Conservation (phyloP, 2,797 vertebrate genomes). For the Silurus aristotelis region DNA sequence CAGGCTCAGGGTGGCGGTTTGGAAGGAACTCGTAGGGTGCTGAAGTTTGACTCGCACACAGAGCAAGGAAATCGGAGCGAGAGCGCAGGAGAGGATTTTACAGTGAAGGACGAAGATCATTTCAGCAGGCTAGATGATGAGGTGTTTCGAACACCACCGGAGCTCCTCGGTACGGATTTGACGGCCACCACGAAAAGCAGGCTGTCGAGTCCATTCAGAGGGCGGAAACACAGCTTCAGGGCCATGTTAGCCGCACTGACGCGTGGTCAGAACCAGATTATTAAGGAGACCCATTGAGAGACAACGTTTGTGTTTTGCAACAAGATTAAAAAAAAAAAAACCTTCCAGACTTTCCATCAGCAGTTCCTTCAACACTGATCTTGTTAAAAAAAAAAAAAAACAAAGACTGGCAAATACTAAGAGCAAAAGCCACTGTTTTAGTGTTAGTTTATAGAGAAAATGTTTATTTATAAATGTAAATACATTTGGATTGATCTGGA, state of each 20-base stretch:
- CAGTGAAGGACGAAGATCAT: background rate
- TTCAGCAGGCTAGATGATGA: background rate
- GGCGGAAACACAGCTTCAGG: conserved; percentile 34
- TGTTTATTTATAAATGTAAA: background rate
- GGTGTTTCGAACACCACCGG: conserved; percentile 34
- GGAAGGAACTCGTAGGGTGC: conserved; percentile 39
- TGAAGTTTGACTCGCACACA: conserved; percentile 43
- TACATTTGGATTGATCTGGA: too few species aligned
- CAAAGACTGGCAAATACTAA: too few species aligned
- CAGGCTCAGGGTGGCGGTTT: background rate
- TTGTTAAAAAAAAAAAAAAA: too few species aligned
- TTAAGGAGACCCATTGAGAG: conserved; percentile 42
- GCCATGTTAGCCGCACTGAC: conserved; percentile 37
- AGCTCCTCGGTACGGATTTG: background rate
- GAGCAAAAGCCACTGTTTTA: background rate
- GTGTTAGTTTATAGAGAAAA: background rate
- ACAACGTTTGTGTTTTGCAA: too few species aligned
- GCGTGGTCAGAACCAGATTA: conserved; percentile 37
- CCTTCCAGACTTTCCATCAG: too few species aligned
- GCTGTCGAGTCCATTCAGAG: background rate
- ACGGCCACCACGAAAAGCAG: background rate
- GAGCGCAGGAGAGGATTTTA: background rate
- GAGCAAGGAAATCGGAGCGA: background rate
- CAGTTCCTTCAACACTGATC: too few species aligned
- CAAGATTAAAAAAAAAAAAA: too few species aligned